Base-by-base conservation (phyloP, 2,888 invertebrate species). In the Serrognathus titanus region DNA sequence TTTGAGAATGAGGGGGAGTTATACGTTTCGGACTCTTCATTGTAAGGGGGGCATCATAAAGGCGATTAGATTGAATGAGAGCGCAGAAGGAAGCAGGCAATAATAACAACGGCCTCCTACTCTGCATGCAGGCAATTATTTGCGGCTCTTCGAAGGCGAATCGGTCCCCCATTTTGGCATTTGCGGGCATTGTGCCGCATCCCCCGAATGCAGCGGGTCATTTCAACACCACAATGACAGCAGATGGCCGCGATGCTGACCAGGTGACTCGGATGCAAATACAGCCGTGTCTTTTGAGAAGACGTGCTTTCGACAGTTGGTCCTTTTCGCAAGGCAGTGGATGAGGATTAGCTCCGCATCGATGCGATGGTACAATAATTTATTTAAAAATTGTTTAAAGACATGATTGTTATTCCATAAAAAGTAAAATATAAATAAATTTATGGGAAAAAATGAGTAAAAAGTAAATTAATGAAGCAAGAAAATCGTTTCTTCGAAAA, bases 201-300 rank as follows among this genome's bases (percentile, higher is more conserved):
- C 53, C 50, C 53, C 52, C 56, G 48, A 51, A 41, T 62, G 60
- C 65, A 64, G 68, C 68, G 70, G 71, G 72, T 71, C 72, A 74
- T 72, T 71, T 72, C 71, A 70, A 70, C 71, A 69, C 72, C 72
- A 73, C 75, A 73, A 73, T 72, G 73, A 74, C 72, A 74, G 75
- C 75, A 75, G 75, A 74, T 75, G 75, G 72, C 66, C 68, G 66
- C 59, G 62, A 61, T 63, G 66, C 66, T 72, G 73, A 72, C 74
- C 73, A 73, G 74, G 72, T 74, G 74, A 74, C 65, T 66, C 63
- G 59, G 64, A 67, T 68, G 67, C 67, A 68, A 70, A 70, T 65
- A 68, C 58, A 48, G 43, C 43, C 31, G 31, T 36, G 40, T 40
- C 40, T 40, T 16, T 40, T 40, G 40, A 40, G 20, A 2, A 10